Conservation (phyloP, 2,113 vertebrate species). For the Scatophagus argus region DNA sequence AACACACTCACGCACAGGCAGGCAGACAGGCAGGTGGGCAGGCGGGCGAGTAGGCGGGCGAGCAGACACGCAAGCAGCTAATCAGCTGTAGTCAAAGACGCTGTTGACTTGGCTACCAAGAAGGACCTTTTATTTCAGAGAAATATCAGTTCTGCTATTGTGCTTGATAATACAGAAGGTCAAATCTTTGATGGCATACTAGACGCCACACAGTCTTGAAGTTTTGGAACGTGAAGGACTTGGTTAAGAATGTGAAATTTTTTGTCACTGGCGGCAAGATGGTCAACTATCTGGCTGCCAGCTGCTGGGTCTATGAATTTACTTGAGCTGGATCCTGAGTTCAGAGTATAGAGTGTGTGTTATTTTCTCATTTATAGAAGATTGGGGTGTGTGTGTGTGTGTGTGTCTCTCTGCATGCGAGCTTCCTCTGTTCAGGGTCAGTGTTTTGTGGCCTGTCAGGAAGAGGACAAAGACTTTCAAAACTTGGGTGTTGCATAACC, state of each 20-base stretch:
- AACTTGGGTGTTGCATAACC: conserved; percentile 36
- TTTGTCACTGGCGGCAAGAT: background rate
- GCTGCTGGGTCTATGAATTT: conserved; percentile 1
- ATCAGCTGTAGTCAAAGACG: conserved; percentile 47
- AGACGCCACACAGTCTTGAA: conserved; percentile 52
- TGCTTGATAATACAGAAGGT: conserved; percentile 38
- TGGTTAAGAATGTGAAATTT: conserved; percentile 23
- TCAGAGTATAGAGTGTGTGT: background rate
- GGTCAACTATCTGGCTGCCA: conserved; percentile 32
- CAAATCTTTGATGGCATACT: conserved; percentile 18
- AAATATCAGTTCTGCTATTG: background rate
- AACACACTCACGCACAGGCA: conserved; percentile 26
- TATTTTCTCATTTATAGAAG: conserved; percentile 11
- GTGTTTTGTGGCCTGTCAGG: conserved; percentile 23
- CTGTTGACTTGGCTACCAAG: conserved; percentile 5
- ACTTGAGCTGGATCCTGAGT: background rate
- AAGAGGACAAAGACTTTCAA: conserved; percentile 40
- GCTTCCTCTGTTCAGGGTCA: conserved; percentile 32
- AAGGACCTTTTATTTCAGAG: background rate
- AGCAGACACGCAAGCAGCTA: conserved; percentile 38
- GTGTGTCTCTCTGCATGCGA: background rate
- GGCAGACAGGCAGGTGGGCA: background rate
- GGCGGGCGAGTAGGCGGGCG: background rate
- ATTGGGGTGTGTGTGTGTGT: background rate
- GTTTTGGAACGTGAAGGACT: conserved; percentile 55